Conservation (phyloP, 1,140 invertebrate genomes). For the Penaeus indicus region DNA sequence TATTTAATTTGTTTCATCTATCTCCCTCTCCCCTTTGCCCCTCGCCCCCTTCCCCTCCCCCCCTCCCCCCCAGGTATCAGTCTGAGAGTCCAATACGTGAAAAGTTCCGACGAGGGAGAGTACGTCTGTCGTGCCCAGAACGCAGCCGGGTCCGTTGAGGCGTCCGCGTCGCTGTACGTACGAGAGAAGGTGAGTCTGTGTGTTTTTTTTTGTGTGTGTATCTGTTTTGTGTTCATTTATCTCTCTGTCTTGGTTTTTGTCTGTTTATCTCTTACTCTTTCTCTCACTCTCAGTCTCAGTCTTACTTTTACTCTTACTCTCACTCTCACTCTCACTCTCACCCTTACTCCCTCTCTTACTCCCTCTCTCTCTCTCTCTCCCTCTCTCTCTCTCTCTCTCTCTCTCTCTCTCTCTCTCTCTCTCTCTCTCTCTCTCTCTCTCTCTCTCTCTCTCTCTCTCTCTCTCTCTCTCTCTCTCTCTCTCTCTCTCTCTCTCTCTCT, state of each 20-base stretch:
- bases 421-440: neutral
- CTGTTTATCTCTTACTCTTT: too few relatives aligned
- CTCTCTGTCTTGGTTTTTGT: too few relatives aligned
- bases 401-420: too few relatives aligned
- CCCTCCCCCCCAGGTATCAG: conserved; percentile 48
- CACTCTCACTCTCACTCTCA: too few relatives aligned
- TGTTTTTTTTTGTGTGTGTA: neutral
- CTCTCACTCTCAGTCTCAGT: too few relatives aligned
- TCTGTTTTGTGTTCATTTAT: neutral
- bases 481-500: conserved; percentile 7
- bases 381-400: too few relatives aligned
- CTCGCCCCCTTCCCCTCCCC: too few relatives aligned
- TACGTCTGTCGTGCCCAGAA: conserved; percentile 71
- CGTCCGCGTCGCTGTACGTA: conserved; percentile 70
- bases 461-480: neutral
- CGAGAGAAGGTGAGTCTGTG: conserved; percentile 67
- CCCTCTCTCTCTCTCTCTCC: too few relatives aligned
- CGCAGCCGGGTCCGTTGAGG: conserved; percentile 69
- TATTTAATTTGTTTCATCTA: too few relatives aligned
- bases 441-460: neutral
- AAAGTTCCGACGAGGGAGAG: conserved; percentile 72
- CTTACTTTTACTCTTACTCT: too few relatives aligned
- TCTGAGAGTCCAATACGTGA: conserved; percentile 81
- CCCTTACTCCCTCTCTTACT: too few relatives aligned
- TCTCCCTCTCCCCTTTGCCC: too few relatives aligned